A percentile compares a stretch with the other conserved stretches of the same genome.
Conservation (phyloP, 2,888 invertebrate species). For the Autographa gamma region DNA sequence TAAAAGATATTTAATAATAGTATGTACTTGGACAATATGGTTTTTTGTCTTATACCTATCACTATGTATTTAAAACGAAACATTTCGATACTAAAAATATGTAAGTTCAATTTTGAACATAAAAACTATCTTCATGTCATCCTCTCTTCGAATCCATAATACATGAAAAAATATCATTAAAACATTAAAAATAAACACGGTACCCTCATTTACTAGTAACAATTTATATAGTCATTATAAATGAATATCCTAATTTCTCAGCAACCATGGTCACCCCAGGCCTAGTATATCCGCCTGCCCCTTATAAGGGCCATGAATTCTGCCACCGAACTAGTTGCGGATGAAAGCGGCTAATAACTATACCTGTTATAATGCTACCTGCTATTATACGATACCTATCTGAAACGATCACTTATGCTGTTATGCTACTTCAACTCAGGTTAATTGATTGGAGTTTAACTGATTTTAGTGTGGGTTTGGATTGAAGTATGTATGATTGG, state of each 20-base stretch:
- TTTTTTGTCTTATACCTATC: too few relatives aligned
- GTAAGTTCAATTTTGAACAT: too few relatives aligned
- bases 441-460: slow-evolving; percentile 24
- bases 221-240: too few relatives aligned
- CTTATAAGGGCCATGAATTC: slow-evolving; percentile 78
- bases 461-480: background rate
- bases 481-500: background rate
- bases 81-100: too few relatives aligned
- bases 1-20: too few relatives aligned
- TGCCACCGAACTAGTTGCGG: slow-evolving; percentile 79
- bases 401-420: slow-evolving; percentile 43
- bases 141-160: too few relatives aligned
- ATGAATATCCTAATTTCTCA: background rate
- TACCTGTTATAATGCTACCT: slow-evolving; percentile 59
- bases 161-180: too few relatives aligned
- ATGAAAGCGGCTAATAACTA: slow-evolving; percentile 83
- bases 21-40: too few relatives aligned
- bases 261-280: slow-evolving; percentile 62
- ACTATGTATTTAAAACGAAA: too few relatives aligned
- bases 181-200: too few relatives aligned
- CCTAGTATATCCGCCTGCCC: slow-evolving; percentile 72
- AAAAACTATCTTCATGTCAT: too few relatives aligned
- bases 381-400: slow-evolving; percentile 55
- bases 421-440: slow-evolving; percentile 22
- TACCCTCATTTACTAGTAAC: background rate